Evolutionary conservation across 2,797 vertebrate species (phyloP), one percentile per base, ranked within the genome.

Genomic region (Sebastes kiyomatsui): DNA sequence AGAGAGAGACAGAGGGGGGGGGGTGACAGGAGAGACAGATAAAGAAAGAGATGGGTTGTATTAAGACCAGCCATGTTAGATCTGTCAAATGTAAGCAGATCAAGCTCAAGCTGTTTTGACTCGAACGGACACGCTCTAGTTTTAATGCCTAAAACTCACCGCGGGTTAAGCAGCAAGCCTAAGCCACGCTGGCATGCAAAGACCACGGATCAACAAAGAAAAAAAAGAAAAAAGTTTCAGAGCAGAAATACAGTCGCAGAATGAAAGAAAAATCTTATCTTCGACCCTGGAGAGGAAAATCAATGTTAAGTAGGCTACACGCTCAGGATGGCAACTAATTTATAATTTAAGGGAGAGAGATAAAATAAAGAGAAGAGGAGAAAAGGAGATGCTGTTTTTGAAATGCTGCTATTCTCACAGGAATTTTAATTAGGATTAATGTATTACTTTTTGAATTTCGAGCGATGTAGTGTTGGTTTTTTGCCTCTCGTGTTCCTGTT

Each of bases 371-470:
- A 80, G 32, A 67, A 65, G 54, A 23, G 16, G 30, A 11, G 65
- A 49, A 56, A 38, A 76, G 25, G 33, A 58, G 59, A 35, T 67
- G 71, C 42, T 10, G 33, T 73, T 87, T 87, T 77, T 79, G 61
- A 90, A 87, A 80, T 14, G 28, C 72, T 80, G 72, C 68, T 61
- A 4, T 72, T 91, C 81, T 70, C 83, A 27, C 67, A 80, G 84
- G 79, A 88, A 87, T 90, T 87, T 85, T 93, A 89, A 93, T 93
- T 89, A 88, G 79, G 75, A 92, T 90, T 86, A 88, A 84, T 90
- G 76, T 52, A 89, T 91, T 85, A 72, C 72, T 84, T 83, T 94
- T 89, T 90, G 71, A 81, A 81, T 94, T 90, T 86, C 72, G 87
- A 89, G 82, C 49, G 30, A 55, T 33, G 56, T 79, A 28, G 69